phyloP scores from a whole-genome alignment of 2,888 invertebrate species.

The Asteroscopus sphinx region DNA sequence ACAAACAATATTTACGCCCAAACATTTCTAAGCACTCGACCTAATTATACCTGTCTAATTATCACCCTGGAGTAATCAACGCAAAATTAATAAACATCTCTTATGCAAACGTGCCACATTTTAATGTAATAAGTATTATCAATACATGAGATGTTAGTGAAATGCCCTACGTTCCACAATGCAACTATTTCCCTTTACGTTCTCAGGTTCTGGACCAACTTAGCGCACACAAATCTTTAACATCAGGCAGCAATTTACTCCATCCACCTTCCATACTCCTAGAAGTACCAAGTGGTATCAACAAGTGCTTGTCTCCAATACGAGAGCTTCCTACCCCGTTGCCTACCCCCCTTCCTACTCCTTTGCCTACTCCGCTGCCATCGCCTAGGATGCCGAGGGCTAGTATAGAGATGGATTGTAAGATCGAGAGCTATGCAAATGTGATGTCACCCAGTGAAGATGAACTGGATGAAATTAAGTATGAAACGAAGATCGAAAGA shows the following conservation, averaged over 20 bases:
- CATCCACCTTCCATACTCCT: constrained; percentile 94
- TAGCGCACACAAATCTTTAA: constrained; percentile 91
- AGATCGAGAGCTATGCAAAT: constrained; percentile 71
- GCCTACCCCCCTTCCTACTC: constrained; percentile 91
- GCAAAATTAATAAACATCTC: too few relatives aligned
- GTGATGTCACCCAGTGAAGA: constrained; percentile 83
- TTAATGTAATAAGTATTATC: too few relatives aligned
- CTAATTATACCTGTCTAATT: too few relatives aligned
- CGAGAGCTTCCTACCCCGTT: constrained; percentile 94
- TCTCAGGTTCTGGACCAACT: constrained; percentile 91
- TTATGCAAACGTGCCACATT: too few relatives aligned
- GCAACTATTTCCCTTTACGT: constrained; percentile 3
- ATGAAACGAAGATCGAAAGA: constrained; percentile 73
- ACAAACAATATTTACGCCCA: too few relatives aligned
- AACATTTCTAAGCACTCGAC: too few relatives aligned
- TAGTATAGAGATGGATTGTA: constrained; percentile 73
- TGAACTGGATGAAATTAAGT: constrained; percentile 82
- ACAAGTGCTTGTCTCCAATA: constrained; percentile 95
- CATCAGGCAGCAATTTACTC: constrained; percentile 90
- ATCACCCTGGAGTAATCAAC: too few relatives aligned
- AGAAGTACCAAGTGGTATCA: constrained; percentile 93
- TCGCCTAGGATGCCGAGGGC: constrained; percentile 85
- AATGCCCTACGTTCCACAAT: too few relatives aligned
- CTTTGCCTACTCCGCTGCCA: constrained; percentile 91
- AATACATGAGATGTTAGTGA: too few relatives aligned